phyloP scores from a whole-genome alignment of 2,888 invertebrate species.

The Agrochola circellaris region DNA sequence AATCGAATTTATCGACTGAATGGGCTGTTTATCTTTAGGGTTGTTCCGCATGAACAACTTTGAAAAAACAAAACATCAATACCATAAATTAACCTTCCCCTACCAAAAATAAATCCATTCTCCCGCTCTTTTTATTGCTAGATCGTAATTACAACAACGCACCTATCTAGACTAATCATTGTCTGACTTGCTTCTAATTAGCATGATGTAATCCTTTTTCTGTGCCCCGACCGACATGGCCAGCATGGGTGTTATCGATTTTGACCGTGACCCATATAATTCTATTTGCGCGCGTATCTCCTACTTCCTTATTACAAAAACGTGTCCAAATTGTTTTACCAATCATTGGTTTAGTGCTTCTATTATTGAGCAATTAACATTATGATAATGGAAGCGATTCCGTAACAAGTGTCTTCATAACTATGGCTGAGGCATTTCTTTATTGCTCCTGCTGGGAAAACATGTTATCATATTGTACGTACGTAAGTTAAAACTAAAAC shows the following conservation, averaged over 20 bases:
- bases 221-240: constrained; percentile 43
- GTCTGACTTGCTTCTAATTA: constrained; percentile 27
- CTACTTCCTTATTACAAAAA: constrained; percentile 53
- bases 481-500: constrained; percentile 4
- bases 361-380: constrained; percentile 46
- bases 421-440: constrained; percentile 52
- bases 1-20: constrained; percentile 29
- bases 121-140: constrained; percentile 39
- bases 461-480: constrained; percentile 5
- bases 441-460: constrained; percentile 45
- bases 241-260: constrained; percentile 71
- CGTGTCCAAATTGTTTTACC: constrained; percentile 43
- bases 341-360: constrained; percentile 39
- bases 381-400: constrained; percentile 38
- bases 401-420: constrained; percentile 54
- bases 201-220: constrained; percentile 48
- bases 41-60: constrained; percentile 33
- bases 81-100: neutral
- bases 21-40: constrained; percentile 28
- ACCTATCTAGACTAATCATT: constrained; percentile 8
- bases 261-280: constrained; percentile 78
- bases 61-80: constrained; percentile 7
- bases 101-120: neutral
- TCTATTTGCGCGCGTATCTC: constrained; percentile 55
- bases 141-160: constrained; percentile 14